Conservation (phyloP, 2,797 vertebrate species). For the Premnoplex brunnescens region DNA sequence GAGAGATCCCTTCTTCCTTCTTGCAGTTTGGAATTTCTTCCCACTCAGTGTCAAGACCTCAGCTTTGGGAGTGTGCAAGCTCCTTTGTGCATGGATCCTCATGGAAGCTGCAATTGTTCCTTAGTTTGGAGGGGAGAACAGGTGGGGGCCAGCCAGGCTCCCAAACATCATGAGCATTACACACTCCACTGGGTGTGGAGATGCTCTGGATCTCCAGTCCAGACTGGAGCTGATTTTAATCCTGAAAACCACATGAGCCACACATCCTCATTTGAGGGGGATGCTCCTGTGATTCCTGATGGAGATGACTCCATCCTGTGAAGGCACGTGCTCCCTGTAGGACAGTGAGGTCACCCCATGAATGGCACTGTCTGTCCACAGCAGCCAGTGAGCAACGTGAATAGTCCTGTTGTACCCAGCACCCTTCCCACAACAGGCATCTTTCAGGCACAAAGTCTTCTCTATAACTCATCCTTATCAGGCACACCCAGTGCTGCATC, state of each 20-base stretch:
- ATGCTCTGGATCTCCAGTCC: background rate
- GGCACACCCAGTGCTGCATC: background rate
- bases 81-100: background rate
- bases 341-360: background rate
- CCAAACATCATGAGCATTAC: accelerated
- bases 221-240: background rate
- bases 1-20: background rate
- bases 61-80: background rate
- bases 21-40: background rate
- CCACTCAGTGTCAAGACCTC: background rate
- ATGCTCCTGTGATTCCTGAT: background rate
- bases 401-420: background rate
- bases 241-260: background rate
- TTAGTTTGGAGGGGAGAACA: background rate
- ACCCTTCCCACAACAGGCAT: background rate
- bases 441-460: background rate
- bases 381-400: background rate
- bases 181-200: background rate
- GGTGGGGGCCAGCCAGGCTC: background rate
- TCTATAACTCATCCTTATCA: background rate
- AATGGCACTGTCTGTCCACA: background rate
- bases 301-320: background rate
- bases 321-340: background rate
- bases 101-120: background rate
- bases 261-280: background rate